Percentiles rank a stretch among this genome's conserved stretches.
Evolutionary conservation across 2,888 invertebrate species (phyloP).

Genomic region (Sphecodes monilicornis): DNA sequence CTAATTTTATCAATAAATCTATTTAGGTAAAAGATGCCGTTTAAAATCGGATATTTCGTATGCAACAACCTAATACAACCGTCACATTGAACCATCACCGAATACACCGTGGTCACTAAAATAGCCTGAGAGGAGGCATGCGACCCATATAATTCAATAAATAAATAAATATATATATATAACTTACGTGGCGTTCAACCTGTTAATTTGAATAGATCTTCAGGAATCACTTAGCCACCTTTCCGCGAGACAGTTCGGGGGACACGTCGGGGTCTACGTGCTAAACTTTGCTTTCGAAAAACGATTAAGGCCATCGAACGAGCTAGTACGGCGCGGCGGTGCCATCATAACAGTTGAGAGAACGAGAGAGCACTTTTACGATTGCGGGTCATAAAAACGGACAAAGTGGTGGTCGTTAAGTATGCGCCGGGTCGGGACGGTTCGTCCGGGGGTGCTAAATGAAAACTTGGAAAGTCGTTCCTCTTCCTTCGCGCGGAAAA

Average conservation of each 20-base stretch:
- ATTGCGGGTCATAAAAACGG: conserved; percentile 71
- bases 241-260: neutral
- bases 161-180: too few relatives aligned
- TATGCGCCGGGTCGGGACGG: conserved; percentile 65
- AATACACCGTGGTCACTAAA: too few relatives aligned
- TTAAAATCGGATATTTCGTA: too few relatives aligned
- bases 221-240: neutral
- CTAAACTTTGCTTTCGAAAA: neutral
- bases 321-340: conserved; percentile 65
- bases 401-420: conserved; percentile 78
- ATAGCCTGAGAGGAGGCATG: too few relatives aligned
- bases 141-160: too few relatives aligned
- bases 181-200: neutral
- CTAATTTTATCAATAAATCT: too few relatives aligned
- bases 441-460: conserved; percentile 64
- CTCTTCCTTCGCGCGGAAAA: conserved; percentile 35
- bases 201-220: neutral
- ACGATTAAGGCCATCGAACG: conserved; percentile 56
- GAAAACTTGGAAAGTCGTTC: conserved; percentile 75
- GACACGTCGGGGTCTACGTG: neutral
- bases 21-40: too few relatives aligned
- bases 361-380: conserved; percentile 69
- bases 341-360: conserved; percentile 59
- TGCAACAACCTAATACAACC: too few relatives aligned
- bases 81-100: too few relatives aligned